Conservation (phyloP, 2,113 vertebrate genomes). For the Onychostoma macrolepis region DNA sequence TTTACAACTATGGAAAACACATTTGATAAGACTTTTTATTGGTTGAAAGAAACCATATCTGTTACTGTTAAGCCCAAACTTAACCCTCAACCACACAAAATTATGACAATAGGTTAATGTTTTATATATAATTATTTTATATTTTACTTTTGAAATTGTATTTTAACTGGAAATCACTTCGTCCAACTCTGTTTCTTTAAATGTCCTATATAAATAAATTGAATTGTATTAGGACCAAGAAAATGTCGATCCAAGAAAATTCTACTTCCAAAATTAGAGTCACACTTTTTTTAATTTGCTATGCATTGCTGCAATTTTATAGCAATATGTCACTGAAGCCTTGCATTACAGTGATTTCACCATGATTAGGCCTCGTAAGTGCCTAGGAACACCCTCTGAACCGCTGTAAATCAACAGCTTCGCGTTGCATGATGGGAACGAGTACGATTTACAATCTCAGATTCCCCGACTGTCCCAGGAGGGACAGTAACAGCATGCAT, state of each 20-base stretch:
- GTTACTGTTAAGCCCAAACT: no score
- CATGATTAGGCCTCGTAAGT: neutral
- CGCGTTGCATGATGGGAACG: neutral
- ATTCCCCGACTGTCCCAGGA: neutral
- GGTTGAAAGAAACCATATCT: no score
- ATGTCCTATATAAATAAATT: neutral
- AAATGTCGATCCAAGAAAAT: neutral
- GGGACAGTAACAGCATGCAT: conserved; percentile 35
- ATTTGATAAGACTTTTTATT: neutral
- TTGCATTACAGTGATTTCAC: conserved; percentile 1
- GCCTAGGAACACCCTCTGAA: neutral
- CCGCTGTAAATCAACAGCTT: neutral
- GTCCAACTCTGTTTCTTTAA: neutral
- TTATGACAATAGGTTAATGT: neutral
- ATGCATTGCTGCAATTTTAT: neutral
- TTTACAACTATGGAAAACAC: neutral
- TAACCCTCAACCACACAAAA: neutral
- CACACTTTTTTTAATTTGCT: neutral
- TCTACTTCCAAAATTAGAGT: neutral
- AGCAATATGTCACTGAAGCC: neutral
- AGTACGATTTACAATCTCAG: neutral
- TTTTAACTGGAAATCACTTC: neutral
- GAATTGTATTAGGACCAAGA: neutral
- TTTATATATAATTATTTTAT: neutral
- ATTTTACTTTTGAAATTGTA: neutral